phyloP scores from a whole-genome alignment of 1,140 invertebrate genomes.

The Diorhabda elongata region DNA sequence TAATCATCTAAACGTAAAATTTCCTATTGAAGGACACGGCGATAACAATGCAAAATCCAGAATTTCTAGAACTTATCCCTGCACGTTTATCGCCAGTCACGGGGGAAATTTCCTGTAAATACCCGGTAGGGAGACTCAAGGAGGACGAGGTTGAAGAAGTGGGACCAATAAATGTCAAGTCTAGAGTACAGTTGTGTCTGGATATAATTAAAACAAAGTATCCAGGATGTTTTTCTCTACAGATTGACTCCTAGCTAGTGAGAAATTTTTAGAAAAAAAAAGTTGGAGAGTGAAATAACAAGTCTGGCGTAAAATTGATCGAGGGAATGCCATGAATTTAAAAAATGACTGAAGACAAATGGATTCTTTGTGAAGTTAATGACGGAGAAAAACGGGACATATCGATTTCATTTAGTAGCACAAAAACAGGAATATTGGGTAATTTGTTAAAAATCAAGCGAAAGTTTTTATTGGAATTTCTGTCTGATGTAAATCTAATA shows the following conservation, averaged over 20 bases:
- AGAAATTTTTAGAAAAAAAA: neutral
- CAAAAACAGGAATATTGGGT: no score
- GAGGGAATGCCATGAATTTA: neutral
- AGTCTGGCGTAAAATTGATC: neutral
- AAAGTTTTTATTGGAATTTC: no score
- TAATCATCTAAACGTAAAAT: no score
- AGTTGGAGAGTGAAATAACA: neutral
- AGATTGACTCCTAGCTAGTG: neutral
- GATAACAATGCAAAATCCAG: neutral
- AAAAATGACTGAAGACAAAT: neutral
- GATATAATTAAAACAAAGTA: conserved; percentile 42
- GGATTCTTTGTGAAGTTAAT: neutral
- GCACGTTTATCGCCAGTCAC: conserved; percentile 1
- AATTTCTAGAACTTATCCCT: neutral
- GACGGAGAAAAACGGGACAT: neutral
- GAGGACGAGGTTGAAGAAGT: conserved; percentile 28
- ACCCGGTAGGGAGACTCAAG: neutral
- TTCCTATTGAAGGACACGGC: neutral
- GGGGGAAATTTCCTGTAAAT: conserved; percentile 9
- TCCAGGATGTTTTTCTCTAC: conserved; percentile 26
- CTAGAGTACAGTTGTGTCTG: conserved; percentile 29
- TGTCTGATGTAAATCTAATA: no score
- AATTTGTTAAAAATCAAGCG: no score
- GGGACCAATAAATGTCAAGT: conserved; percentile 37
- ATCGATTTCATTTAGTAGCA: neutral